phyloP scores from a whole-genome alignment of 2,888 invertebrate genomes.

The Acholoe squamosa region DNA sequence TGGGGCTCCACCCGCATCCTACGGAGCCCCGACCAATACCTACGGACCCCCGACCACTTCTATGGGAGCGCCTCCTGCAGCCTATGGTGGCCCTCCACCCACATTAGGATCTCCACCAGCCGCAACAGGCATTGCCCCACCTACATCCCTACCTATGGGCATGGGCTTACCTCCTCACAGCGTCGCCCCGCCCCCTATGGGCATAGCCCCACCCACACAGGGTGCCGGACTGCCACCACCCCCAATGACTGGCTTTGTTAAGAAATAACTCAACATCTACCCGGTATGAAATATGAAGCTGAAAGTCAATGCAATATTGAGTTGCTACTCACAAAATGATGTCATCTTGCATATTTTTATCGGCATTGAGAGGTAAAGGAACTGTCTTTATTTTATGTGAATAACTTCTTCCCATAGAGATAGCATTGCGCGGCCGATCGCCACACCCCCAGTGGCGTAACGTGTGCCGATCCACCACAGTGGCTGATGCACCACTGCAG shows the following conservation, averaged over 20 bases:
- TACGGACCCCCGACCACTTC: constrained; percentile 22
- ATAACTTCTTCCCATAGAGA: no score
- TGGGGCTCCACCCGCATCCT: constrained; percentile 37
- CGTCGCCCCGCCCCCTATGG: constrained; percentile 35
- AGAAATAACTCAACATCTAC: constrained; percentile 28
- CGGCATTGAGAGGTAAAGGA: no score
- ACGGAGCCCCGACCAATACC: background rate
- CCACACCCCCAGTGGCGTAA: no score
- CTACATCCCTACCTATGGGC: background rate
- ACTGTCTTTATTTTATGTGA: no score
- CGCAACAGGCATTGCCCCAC: background rate
- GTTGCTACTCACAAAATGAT: no score
- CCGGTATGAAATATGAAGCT: background rate
- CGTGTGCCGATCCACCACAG: no score
- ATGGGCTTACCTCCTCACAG: constrained; percentile 50
- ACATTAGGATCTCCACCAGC: background rate
- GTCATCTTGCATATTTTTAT: no score
- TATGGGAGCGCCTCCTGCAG: constrained; percentile 15
- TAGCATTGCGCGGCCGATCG: no score
- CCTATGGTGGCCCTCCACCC: background rate
- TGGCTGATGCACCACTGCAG: no score
- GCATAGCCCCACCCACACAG: constrained; percentile 1
- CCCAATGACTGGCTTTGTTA: constrained; percentile 61
- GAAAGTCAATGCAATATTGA: background rate
- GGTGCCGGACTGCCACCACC: constrained; percentile 44